Evolutionary conservation across 2,113 vertebrate species (phyloP), one percentile per base, ranked within the genome.

Genomic region (Thomomys bottae): DNA sequence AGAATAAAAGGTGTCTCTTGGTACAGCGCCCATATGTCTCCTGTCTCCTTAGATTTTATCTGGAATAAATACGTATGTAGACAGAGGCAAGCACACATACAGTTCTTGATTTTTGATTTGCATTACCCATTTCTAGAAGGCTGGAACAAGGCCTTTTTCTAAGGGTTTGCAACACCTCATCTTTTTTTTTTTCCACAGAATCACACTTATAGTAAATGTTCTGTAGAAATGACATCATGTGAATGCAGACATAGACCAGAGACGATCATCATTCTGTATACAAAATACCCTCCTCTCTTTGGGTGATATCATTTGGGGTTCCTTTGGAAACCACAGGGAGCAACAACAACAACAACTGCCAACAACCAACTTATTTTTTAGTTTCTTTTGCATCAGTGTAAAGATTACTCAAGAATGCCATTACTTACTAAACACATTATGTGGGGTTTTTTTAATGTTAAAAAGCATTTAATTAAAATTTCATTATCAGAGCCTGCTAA

Each of bases 401-500:
- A 88, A 93, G 73, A 92, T 95, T 87, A 77, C n/a, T 83, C 30
- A 75, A 34, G 36, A 93, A 76, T 59, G 85, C 32, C 40, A 28
- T 88, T 91, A 92, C 89, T 94, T 89, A 87, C 87, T 75, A 72
- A 95, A 87, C 66, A 93, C 77, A 91, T 94, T 89, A 87, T 82
- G 93, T 84, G 21, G 64, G 80, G 77, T 67, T 72, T 75, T 92
- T 90, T 77, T 78, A 64, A 79, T 70, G n/a, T 67, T 91, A 68
- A 80, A 80, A 96, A 91, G 84, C 84, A 86, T 87, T 95, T 95
- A 92, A 96, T 96, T 94, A 94, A 70, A 90, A 87, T 92, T 72
- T 63, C 89, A 93, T 91, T 91, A 84, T 94, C 83, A 77, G 73
- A 92, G 36, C 17, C 42, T 93, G 49, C 59, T 92, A 87, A 87